Base-by-base conservation (phyloP, 2,113 vertebrate species). In the Ptyas mucosa region DNA sequence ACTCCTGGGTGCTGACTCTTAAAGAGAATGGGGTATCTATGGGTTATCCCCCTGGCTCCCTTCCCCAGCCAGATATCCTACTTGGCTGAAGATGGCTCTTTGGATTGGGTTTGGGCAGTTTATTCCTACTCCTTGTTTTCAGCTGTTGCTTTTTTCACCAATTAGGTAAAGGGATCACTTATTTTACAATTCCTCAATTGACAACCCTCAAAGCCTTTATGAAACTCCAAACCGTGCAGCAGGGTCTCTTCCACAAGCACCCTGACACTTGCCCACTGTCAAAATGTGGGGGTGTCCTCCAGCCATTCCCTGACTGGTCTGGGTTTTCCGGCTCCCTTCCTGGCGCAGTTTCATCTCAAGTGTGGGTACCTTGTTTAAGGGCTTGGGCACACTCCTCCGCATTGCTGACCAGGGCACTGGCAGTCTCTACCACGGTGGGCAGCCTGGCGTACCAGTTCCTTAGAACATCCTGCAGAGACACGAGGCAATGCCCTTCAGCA, bases 391-490 rank as follows among this genome's bases (percentile, higher is more conserved):
- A 99, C 26, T 98, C 96, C 96, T 99, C 98, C 0, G 98, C 98
- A 5, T 98, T 99, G 85, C 54, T 97, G 95, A 99, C 98, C 91
- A 99, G 97, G 49, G 97, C 97, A 0, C 96, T 95, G 1, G 97
- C 95, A 0, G 99, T 99, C 51, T 97, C 97, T 29, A 99, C 98
- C 0, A 98, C 96, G 0, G 96, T 95, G 0, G 99, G 98, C 92
- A 98, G 96, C 81, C 99, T 98, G 86, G 98, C 98, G 0, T 99
- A 99, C 99, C 99, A 99, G 96, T 97, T 99, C 52, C 99, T 98
- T 11, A 99, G 97, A 91, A 99, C 99, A 0, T 99, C 99, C 99
- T 99, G 95, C 55, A 93, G 94, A 85, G 85, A 87, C 95, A 87
- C 85, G 64, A 69, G 15, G 21, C 95, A 86, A 88, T 54, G 69